phyloP scores from a whole-genome alignment of 2,113 vertebrate genomes.

The Nothocercus nigrocapillus region DNA sequence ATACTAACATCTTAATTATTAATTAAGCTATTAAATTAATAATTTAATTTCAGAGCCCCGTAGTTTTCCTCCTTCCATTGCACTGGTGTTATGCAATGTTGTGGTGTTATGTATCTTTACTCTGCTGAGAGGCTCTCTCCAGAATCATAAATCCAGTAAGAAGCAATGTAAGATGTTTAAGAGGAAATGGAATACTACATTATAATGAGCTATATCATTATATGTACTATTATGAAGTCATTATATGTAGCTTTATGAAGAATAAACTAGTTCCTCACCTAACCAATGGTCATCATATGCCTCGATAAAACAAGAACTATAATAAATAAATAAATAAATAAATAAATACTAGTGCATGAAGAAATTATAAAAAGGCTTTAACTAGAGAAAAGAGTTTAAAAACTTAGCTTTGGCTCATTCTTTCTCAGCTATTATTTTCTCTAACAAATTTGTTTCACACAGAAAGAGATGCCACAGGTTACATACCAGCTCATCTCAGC shows the following conservation, averaged over 20 bases:
- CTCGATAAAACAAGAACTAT: neutral
- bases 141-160: neutral
- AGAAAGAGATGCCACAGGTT: fast-evolving
- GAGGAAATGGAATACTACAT: neutral
- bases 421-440: neutral
- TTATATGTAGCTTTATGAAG: fast-evolving
- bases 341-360: neutral
- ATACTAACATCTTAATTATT: neutral
- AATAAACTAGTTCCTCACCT: neutral
- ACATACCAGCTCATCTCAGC: neutral
- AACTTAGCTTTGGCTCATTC: neutral
- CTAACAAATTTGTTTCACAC: neutral
- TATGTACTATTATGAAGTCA: fast-evolving
- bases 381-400: fast-evolving
- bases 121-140: neutral
- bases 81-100: neutral
- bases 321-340: neutral
- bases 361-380: neutral
- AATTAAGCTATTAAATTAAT: constrained; percentile 49
- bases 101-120: neutral
- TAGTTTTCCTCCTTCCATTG: constrained; percentile 13
- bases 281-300: fast-evolving
- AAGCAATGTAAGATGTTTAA: neutral
- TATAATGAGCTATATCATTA: neutral
- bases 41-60: constrained; percentile 74